Percentiles rank a stretch among this genome's conserved stretches.
phyloP scores from a whole-genome alignment of 2,113 vertebrate genomes.

The Leptobrachium ailaonicum region DNA sequence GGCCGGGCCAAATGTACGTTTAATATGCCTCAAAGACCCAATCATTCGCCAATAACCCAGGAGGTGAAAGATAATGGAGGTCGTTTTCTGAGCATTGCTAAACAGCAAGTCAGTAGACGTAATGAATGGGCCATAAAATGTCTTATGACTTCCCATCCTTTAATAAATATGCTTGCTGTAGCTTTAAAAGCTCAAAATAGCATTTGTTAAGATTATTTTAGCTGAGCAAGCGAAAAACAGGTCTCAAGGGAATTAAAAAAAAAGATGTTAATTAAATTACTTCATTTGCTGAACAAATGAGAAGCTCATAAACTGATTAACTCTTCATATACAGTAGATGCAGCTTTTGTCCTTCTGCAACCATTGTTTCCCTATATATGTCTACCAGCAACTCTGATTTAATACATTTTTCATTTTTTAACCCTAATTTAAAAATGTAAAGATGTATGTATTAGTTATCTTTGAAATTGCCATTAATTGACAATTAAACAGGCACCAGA shows the following conservation, averaged over 20 bases:
- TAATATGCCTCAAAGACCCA: too few relatives aligned
- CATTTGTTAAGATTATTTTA: conserved; percentile 50
- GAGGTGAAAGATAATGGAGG: not conserved
- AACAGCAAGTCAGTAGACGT: conserved; percentile 15
- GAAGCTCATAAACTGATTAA: conserved; percentile 43
- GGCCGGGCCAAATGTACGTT: too few relatives aligned
- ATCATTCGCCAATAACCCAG: too few relatives aligned
- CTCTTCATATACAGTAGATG: conserved; percentile 20
- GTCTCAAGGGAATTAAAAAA: conserved; percentile 44
- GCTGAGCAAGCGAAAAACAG: conserved; percentile 46
- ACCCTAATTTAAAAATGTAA: too few relatives aligned
- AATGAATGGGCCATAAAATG: conserved; percentile 42
- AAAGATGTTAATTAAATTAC: conserved; percentile 50
- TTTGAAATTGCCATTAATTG: too few relatives aligned
- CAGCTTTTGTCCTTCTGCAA: too few relatives aligned
- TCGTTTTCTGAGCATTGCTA: conserved; percentile 16
- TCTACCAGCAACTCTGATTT: too few relatives aligned
- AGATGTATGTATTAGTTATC: too few relatives aligned
- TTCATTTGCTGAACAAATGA: conserved; percentile 46
- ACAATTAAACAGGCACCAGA: too few relatives aligned
- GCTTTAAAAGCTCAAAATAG: conserved; percentile 38
- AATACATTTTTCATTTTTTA: too few relatives aligned
- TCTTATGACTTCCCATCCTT: conserved; percentile 37
- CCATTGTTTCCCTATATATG: too few relatives aligned
- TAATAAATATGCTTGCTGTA: conserved; percentile 46